Base-by-base conservation (phyloP, 2,797 vertebrate species). In the Mormyrops boulengeri region DNA sequence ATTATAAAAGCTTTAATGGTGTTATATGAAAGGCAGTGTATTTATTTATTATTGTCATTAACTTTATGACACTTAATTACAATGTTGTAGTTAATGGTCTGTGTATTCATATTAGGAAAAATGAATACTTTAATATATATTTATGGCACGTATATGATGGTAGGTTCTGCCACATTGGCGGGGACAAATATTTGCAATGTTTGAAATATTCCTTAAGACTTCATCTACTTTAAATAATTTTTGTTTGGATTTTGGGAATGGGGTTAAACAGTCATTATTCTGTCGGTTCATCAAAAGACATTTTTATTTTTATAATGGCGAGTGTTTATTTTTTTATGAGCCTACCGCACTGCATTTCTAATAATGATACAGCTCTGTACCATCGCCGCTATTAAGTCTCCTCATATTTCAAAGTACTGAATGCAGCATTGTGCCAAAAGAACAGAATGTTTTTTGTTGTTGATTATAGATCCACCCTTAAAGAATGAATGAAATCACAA, bases 61-160 rank as follows among this genome's bases (percentile, higher is more conserved):
- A 82, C 41, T 82, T 44, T 47, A 82, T 82, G 38, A 82, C 77
- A 44, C 38, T 82, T 82, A 82, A 85, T 50, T 85, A 26, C 84
- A 52, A 26, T 26, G 49, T 30, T 52, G n/a, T 30, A 52, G 84
- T 50, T 26, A 85, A 85, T 50, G 44, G 84, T 50, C n/a, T 50
- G 84, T 47, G 49, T 50, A 85, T 85, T 11, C 49, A 26, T 52
- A 52, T 85, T 52, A 50, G 49, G 11, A 52, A 85, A 85, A 82
- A 77, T 77, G 5, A 44, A 82, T 47, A 82, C 69, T 77, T 77
- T 82, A 47, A 82, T 82, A 44, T 82, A 82, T 82, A 47, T 82
- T 82, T 47, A 82, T 82, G 38, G 19, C 8, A 82, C 1, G 3
- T 82, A 82, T 82, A 11, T 47, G 41, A 82, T 44, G 19, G 17